A percentile compares a stretch with the other conserved stretches of the same genome.
These are phyloP conservation scores for Tachycineta bicolor DNA, from an alignment of 2,113 vertebrate genomes.

Conservation along the genomic window DNA sequence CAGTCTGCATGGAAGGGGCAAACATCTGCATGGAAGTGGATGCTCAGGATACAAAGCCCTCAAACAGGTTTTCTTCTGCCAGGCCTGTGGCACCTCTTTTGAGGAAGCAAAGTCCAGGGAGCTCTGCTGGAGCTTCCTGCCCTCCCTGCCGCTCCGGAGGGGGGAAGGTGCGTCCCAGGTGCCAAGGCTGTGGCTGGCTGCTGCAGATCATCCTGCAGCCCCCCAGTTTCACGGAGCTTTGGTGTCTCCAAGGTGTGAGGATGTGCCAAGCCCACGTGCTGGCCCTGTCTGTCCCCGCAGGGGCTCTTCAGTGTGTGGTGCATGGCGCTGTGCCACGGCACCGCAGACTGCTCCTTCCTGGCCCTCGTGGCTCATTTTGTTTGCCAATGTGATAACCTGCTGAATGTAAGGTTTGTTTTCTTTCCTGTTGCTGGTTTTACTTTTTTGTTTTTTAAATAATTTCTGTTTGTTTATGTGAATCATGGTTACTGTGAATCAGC, in stretches of 20 bases:
- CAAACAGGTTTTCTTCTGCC: not conserved
- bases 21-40: not conserved
- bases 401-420: not conserved
- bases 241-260: not conserved
- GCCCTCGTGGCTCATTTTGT: not conserved
- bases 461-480: slow-evolving; percentile 35
- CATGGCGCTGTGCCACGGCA: rapidly evolving
- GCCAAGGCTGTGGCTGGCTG: not conserved
- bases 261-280: rapidly evolving
- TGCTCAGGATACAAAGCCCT: not conserved
- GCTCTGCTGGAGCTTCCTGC: not conserved
- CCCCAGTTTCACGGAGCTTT: not conserved
- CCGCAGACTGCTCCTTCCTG: not conserved
- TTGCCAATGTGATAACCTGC: not conserved
- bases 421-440: not conserved
- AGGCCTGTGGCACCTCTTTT: not conserved
- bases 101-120: not conserved
- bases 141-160: rapidly evolving
- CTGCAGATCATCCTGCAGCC: not conserved
- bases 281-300: rapidly evolving
- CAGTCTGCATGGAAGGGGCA: not conserved
- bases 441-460: not conserved
- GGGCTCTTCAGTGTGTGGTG: not conserved
- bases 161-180: rapidly evolving
- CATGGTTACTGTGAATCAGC: slow-evolving; percentile 18